Percentiles rank a stretch among this genome's conserved stretches.
Conservation (phyloP, 2,113 vertebrate species). For the Fukomys damarensis region DNA sequence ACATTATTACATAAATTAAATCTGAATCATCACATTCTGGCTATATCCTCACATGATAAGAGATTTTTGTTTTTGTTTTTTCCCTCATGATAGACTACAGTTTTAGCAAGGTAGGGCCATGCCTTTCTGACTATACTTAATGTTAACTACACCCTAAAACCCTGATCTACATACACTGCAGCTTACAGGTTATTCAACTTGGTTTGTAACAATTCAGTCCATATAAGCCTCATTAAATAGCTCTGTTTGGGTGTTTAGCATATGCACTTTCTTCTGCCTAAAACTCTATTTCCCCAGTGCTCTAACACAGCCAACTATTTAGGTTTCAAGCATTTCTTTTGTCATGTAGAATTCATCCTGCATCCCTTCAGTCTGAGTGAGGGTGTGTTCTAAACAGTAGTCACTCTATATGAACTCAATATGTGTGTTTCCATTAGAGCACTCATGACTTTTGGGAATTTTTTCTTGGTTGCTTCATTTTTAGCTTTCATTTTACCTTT, state of each 20-base stretch:
- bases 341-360: not conserved
- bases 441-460: not conserved
- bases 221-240: not conserved
- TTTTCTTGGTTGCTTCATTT: not conserved
- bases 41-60: not conserved
- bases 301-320: not conserved
- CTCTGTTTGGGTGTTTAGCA: not conserved
- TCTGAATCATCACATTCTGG: not conserved
- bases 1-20: not conserved
- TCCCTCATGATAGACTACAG: not conserved
- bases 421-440: not conserved
- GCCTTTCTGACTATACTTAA: not conserved
- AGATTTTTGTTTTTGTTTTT: too few relatives aligned
- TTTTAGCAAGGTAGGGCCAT: not conserved
- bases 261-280: not conserved
- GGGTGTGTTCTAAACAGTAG: not conserved
- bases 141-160: not conserved
- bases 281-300: not conserved
- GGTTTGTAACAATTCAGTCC: not conserved
- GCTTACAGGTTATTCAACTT: not conserved
- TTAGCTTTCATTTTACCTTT: not conserved
- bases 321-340: not conserved
- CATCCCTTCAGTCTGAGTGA: not conserved
- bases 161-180: not conserved
- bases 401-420: not conserved